Conservation (phyloP, 2,113 vertebrate species). For the Danio rerio region DNA sequence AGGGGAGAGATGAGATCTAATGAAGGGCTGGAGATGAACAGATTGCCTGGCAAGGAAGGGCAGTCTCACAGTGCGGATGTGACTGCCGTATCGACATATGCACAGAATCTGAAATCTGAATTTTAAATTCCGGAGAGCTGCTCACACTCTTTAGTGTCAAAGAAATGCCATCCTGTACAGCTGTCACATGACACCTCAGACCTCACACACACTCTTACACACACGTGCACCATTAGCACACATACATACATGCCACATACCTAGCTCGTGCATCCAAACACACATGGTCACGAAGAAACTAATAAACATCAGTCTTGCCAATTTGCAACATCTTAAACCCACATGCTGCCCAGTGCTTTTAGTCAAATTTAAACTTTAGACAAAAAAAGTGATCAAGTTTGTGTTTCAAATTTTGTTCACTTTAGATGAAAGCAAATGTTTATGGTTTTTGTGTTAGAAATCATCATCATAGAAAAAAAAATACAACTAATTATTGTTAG, state of each 20-base stretch:
- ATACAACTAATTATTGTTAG: too few relatives aligned
- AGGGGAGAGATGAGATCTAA: constrained; percentile 41
- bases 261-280: constrained; percentile 23
- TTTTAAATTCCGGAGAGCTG: constrained; percentile 72
- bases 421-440: too few relatives aligned
- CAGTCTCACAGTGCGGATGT: constrained; percentile 59
- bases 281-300: not conserved
- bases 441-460: too few relatives aligned
- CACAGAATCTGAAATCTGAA: constrained; percentile 71
- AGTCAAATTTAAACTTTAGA: not conserved
- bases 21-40: constrained; percentile 57
- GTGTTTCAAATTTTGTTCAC: too few relatives aligned
- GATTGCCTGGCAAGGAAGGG: constrained; percentile 63
- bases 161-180: constrained; percentile 76
- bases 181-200: constrained; percentile 74
- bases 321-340: constrained; percentile 34
- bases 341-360: constrained; percentile 19
- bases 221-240: constrained; percentile 56
- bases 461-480: too few relatives aligned
- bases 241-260: not conserved
- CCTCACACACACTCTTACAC: constrained; percentile 57
- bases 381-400: not conserved
- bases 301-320: constrained; percentile 23
- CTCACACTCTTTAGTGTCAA: constrained; percentile 76
- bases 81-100: constrained; percentile 69